phyloP scores from a whole-genome alignment of 1,140 invertebrate species.

The Himalopsyche phryganea region DNA sequence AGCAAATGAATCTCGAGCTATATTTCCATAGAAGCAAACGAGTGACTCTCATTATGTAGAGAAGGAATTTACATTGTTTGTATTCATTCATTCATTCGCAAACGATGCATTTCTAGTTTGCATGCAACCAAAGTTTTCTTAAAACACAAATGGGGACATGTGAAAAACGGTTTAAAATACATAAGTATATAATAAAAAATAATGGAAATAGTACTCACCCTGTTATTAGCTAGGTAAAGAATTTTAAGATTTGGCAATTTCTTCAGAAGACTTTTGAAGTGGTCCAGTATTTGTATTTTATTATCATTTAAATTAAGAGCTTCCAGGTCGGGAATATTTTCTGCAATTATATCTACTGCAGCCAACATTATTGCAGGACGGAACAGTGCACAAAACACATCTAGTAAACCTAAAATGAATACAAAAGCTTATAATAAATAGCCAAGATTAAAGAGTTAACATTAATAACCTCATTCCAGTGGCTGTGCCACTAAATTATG shows the following conservation, averaged over 20 bases:
- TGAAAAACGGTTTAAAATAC: too few species aligned
- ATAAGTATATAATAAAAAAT: too few species aligned
- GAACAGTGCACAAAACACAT: constrained; percentile 73
- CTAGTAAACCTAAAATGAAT: constrained; percentile 56
- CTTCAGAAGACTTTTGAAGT: constrained; percentile 58
- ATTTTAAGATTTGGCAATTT: constrained; percentile 74
- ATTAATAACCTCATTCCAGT: not conserved
- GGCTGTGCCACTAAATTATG: not conserved
- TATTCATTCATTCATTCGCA: too few species aligned
- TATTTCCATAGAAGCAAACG: too few species aligned
- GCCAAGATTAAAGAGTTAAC: too few species aligned
- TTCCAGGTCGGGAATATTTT: constrained; percentile 77
- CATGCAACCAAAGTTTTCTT: too few species aligned
- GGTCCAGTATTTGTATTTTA: constrained; percentile 65
- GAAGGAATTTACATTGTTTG: too few species aligned
- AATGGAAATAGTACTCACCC: constrained; percentile 65
- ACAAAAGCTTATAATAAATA: not conserved
- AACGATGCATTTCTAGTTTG: too few species aligned
- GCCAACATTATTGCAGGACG: constrained; percentile 66
- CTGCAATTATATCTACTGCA: constrained; percentile 73
- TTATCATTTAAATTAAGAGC: constrained; percentile 82
- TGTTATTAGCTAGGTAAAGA: constrained; percentile 78
- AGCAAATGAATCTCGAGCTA: too few species aligned
- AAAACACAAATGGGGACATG: too few species aligned
- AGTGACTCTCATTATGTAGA: too few species aligned